Evolutionary conservation across 37 sponge, comb jelly and placozoan species (phyloP).

Genomic region (Diacarnus erythraeanus): DNA sequence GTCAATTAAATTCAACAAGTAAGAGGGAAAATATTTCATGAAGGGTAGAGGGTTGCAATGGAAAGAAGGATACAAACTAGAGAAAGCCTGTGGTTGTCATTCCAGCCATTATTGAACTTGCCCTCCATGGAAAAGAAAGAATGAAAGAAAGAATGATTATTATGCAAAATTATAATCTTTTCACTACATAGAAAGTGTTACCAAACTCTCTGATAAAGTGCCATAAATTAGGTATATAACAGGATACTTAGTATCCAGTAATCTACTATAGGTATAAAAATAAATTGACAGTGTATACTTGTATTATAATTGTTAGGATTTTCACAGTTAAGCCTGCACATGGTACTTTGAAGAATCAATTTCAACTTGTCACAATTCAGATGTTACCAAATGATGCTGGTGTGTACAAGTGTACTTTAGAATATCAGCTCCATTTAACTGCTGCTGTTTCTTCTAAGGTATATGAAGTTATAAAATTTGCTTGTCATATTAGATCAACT

Average conservation of each 20-base stretch:
- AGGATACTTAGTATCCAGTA: no score
- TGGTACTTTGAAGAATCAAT: slow-evolving; percentile 43
- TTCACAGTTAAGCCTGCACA: slow-evolving; percentile 55
- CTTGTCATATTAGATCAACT: no score
- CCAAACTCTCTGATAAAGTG: background rate
- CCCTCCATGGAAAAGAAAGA: no score
- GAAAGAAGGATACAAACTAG: no score
- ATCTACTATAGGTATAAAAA: no score
- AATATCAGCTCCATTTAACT: background rate
- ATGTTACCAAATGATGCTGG: slow-evolving; percentile 37
- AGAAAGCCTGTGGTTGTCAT: no score
- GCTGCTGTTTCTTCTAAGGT: background rate
- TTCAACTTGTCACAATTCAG: slow-evolving; percentile 34
- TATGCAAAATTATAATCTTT: background rate
- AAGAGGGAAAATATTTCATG: no score
- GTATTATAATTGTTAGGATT: slow-evolving; percentile 26
- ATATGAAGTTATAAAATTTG: background rate
- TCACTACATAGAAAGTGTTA: background rate
- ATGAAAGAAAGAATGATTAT: background rate
- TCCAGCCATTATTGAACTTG: no score
- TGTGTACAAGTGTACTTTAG: background rate
- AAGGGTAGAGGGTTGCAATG: no score
- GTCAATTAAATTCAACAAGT: no score
- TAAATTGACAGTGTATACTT: no score
- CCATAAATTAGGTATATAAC: no score